A percentile compares a stretch with the other conserved stretches of the same genome.
These are phyloP conservation scores for Candidula unifasciata DNA, from an alignment of 2,888 invertebrate species.

Conservation along the genomic window DNA sequence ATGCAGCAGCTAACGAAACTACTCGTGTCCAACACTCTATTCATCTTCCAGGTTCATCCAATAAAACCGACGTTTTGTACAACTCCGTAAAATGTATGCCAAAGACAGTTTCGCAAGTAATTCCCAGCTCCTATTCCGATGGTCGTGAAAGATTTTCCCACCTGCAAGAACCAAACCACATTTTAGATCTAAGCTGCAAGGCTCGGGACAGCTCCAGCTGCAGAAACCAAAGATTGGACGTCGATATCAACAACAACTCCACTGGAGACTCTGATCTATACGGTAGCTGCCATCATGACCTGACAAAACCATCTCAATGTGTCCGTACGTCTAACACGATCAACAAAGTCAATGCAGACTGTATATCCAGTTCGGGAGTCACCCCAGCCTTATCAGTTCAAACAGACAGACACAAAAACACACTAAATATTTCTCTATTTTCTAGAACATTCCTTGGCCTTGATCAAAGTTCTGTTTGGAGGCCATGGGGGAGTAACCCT, in stretches of 20 bases:
- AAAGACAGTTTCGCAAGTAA: neutral
- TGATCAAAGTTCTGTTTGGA: neutral
- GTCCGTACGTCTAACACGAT: neutral
- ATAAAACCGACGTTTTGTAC: neutral
- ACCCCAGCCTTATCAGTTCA: too few relatives aligned
- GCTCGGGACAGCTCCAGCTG: neutral
- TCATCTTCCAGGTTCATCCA: neutral
- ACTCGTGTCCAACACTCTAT: neutral
- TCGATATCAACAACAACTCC: neutral
- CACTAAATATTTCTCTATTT: too few relatives aligned
- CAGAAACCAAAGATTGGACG: neutral
- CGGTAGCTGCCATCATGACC: neutral
- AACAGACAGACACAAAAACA: too few relatives aligned
- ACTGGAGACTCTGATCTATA: neutral
- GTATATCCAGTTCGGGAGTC: too few relatives aligned
- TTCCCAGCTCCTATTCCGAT: neutral
- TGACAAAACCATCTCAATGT: neutral
- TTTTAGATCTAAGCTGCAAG: neutral
- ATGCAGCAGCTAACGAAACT: neutral
- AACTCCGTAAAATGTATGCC: neutral
- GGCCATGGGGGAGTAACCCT: neutral
- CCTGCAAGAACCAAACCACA: neutral
- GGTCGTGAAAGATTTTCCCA: too few relatives aligned
- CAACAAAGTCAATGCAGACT: too few relatives aligned
- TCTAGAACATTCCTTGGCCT: too few relatives aligned